phyloP scores from a whole-genome alignment of 1,140 invertebrate species.

The Daktulosphaira vitifoliae region DNA sequence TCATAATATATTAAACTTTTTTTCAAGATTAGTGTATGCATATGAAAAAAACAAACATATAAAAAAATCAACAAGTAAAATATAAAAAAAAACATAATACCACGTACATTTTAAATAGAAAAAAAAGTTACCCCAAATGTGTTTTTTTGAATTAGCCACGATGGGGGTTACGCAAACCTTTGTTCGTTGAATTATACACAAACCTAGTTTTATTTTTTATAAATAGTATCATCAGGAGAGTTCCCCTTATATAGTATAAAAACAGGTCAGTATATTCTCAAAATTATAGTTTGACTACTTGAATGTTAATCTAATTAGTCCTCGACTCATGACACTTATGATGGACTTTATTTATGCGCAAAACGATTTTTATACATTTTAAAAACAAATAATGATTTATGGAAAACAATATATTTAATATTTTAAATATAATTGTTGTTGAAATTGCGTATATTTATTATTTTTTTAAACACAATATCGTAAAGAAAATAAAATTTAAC shows the following conservation, averaged over 20 bases:
- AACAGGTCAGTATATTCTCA: too few species aligned
- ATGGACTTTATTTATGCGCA: too few species aligned
- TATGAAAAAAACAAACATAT: background rate
- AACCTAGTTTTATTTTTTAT: slow-evolving; percentile 19
- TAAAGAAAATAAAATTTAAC: too few species aligned
- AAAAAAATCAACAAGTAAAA: slow-evolving; percentile 4
- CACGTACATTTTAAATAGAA: background rate
- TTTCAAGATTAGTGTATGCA: background rate
- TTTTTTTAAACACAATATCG: too few species aligned
- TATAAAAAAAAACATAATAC: background rate
- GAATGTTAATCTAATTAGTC: too few species aligned
- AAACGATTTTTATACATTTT: too few species aligned
- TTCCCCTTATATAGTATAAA: slow-evolving; percentile 10
- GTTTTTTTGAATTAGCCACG: background rate
- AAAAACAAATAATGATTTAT: too few species aligned
- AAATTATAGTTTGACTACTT: background rate
- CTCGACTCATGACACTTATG: too few species aligned
- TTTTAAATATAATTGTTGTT: too few species aligned
- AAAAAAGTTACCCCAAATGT: slow-evolving; percentile 8
- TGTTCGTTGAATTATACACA: slow-evolving; percentile 21
- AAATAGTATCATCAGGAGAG: background rate
- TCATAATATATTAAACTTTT: background rate
- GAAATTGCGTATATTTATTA: too few species aligned
- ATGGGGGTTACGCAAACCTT: background rate
- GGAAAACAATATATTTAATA: too few species aligned